Percentiles rank a stretch among this genome's conserved stretches.
phyloP scores from a whole-genome alignment of 2,888 invertebrate species.

The Augiades crinisus region DNA sequence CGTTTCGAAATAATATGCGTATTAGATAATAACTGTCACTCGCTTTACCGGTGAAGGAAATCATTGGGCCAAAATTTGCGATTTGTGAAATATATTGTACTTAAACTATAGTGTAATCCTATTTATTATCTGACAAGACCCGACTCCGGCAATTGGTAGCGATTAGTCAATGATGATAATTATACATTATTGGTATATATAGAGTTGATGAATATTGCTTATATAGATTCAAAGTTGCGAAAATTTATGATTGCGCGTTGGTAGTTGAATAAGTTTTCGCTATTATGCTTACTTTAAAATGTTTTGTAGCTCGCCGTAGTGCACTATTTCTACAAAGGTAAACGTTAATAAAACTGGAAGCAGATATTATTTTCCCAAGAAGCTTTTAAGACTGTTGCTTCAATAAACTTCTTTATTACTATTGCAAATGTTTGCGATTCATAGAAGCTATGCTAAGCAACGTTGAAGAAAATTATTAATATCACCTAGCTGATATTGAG shows the following conservation, averaged over 20 bases:
- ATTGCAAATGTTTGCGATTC: slow-evolving; percentile 11
- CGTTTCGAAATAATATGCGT: no score
- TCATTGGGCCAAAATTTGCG: no score
- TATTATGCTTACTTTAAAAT: slow-evolving; percentile 2
- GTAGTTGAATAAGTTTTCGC: slow-evolving; percentile 13
- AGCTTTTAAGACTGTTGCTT: slow-evolving; percentile 1
- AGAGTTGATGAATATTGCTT: no score
- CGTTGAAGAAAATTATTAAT: no score
- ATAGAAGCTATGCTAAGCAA: neutral
- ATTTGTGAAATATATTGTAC: no score
- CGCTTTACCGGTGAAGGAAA: no score
- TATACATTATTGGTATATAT: neutral
- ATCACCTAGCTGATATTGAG: no score
- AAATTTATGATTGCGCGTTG: neutral
- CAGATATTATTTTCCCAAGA: neutral
- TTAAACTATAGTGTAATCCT: no score
- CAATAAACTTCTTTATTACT: slow-evolving; percentile 9
- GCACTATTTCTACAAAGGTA: slow-evolving; percentile 3
- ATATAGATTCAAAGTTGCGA: slow-evolving; percentile 4
- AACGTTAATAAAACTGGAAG: slow-evolving; percentile 13
- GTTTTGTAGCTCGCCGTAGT: neutral
- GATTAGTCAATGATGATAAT: no score
- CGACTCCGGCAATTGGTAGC: no score
- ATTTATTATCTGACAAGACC: no score
- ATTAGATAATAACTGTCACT: no score